Conservation (phyloP, 2,888 invertebrate genomes). For the Dasysyrphus tricinctus region DNA sequence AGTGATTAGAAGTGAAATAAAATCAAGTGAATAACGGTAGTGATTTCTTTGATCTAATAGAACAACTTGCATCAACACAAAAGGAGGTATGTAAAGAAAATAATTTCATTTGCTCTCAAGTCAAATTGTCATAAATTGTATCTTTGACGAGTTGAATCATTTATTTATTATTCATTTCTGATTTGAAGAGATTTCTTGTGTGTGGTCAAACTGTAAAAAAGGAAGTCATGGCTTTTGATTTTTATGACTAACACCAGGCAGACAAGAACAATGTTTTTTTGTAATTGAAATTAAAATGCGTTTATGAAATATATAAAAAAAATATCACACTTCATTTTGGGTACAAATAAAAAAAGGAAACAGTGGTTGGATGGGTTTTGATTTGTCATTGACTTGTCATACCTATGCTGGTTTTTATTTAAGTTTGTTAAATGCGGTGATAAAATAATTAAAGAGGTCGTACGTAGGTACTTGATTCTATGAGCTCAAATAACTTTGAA, state of each 20-base stretch:
- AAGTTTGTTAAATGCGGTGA: no score
- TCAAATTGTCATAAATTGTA: background rate
- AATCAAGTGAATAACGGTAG: conserved; percentile 16
- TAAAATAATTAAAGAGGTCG: no score
- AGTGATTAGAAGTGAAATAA: conserved; percentile 48
- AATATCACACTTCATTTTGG: background rate
- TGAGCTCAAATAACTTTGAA: no score
- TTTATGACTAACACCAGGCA: background rate
- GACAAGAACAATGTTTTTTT: background rate
- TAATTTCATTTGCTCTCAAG: background rate
- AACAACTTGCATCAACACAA: background rate
- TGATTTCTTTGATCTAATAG: conserved; percentile 12
- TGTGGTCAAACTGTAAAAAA: background rate
- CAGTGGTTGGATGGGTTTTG: no score
- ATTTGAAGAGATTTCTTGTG: background rate
- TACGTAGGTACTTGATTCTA: no score
- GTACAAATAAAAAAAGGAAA: no score
- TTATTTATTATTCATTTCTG: background rate
- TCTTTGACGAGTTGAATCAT: background rate
- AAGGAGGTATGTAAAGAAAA: conserved; percentile 6
- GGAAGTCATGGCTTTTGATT: background rate
- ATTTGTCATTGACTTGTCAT: no score
- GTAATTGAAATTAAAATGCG: no score
- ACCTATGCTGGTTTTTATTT: no score
- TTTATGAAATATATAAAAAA: background rate